A percentile compares a stretch with the other conserved stretches of the same genome.
phyloP scores from a whole-genome alignment of 1,140 invertebrate species.

The Coptotermes formosanus region DNA sequence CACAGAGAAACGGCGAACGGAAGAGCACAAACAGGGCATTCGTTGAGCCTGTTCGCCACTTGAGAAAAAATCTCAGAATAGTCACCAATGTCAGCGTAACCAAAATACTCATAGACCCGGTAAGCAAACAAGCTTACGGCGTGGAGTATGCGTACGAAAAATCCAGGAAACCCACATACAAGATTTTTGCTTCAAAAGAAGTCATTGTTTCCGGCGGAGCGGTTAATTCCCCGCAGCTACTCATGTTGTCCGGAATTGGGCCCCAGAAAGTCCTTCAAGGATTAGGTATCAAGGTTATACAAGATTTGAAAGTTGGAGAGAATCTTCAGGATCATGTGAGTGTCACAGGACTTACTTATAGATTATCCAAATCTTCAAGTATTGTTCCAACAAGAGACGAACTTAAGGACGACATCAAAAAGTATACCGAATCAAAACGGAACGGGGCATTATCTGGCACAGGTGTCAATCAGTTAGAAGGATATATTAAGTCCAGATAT shows the following conservation, averaged over 20 bases:
- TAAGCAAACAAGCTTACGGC: conserved; percentile 56
- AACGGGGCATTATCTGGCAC: not conserved
- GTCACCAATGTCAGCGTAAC: conserved; percentile 64
- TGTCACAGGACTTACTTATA: conserved; percentile 61
- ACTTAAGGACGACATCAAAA: not conserved
- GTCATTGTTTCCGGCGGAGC: conserved; percentile 66
- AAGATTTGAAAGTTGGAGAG: conserved; percentile 67
- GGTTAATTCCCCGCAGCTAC: conserved; percentile 65
- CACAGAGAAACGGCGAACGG: conserved; percentile 59
- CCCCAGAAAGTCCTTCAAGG: conserved; percentile 64
- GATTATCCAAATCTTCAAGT: conserved; percentile 43
- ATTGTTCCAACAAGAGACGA: not conserved
- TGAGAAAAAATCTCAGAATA: conserved; percentile 66
- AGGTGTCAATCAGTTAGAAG: not conserved
- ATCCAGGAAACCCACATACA: conserved; percentile 41
- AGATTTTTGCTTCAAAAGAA: conserved; percentile 58
- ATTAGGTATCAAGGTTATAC: conserved; percentile 62
- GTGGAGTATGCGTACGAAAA: conserved; percentile 63
- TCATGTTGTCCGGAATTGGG: conserved; percentile 75
- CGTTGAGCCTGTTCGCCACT: conserved; percentile 51
- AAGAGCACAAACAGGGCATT: conserved; percentile 65
- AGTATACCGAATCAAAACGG: not conserved
- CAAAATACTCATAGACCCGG: conserved; percentile 63
- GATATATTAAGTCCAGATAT: not conserved
- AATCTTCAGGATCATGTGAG: conserved; percentile 74